Evolutionary conservation across 2,888 invertebrate species (phyloP).

Genomic region (Troilus luridus): DNA sequence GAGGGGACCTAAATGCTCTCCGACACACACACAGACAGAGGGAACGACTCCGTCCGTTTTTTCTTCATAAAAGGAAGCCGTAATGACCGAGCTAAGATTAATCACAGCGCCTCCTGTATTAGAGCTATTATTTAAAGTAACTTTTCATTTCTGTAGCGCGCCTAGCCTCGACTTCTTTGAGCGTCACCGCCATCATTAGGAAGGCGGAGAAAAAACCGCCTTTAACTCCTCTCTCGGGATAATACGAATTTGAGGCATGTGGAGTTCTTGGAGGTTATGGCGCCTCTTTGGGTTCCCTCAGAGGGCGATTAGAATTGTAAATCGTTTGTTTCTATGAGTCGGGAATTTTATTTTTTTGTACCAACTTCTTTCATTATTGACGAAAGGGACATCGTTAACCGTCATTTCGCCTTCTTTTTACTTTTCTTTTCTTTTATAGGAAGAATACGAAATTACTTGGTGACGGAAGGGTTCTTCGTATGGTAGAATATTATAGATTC

Average conservation of each 20-base stretch:
- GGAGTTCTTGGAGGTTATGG: conserved; percentile 42
- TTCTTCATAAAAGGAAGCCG: conserved; percentile 62
- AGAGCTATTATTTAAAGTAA: conserved; percentile 64
- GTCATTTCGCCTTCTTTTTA: neutral
- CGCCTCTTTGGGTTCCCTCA: neutral
- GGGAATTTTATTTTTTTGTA: neutral
- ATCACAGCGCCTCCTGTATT: conserved; percentile 58
- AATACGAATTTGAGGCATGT: conserved; percentile 57
- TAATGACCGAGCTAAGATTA: conserved; percentile 61
- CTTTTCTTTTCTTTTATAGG: neutral
- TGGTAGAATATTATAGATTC: neutral
- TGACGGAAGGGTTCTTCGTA: neutral
- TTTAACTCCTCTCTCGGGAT: conserved; percentile 38
- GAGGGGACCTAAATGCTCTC: conserved; percentile 58
- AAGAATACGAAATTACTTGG: neutral
- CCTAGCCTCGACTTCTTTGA: conserved; percentile 58
- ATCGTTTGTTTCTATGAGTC: conserved; percentile 42
- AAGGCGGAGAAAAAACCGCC: conserved; percentile 53
- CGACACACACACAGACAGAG: neutral
- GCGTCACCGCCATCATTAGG: conserved; percentile 62
- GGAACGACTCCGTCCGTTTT: conserved; percentile 51
- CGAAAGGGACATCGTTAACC: conserved; percentile 13
- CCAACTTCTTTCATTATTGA: neutral
- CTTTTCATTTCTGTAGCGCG: conserved; percentile 61
- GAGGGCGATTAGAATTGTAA: conserved; percentile 14